Percentiles rank a stretch among this genome's conserved stretches.
phyloP scores from a whole-genome alignment of 2,113 vertebrate species.

The Chiloscyllium plagiosum region DNA sequence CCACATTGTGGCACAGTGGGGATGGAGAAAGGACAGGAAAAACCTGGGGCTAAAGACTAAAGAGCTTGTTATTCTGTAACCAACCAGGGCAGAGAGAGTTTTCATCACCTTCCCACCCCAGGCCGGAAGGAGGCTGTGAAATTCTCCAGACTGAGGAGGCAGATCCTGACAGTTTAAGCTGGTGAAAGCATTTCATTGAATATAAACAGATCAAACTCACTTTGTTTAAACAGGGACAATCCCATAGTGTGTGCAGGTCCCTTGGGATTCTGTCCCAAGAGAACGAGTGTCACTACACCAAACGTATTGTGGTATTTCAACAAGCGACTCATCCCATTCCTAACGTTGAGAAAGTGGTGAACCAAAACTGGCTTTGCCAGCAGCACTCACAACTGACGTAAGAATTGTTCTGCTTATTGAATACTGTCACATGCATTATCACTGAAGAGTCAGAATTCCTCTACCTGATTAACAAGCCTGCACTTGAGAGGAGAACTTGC shows the following conservation, averaged over 20 bases:
- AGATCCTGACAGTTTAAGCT: background rate
- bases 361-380: background rate
- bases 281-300: background rate
- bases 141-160: background rate
- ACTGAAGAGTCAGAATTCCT: background rate
- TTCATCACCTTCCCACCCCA: background rate
- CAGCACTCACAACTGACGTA: background rate
- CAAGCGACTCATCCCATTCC: too few relatives aligned
- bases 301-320: background rate
- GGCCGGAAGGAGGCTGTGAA: background rate
- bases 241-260: background rate
- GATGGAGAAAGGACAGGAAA: too few relatives aligned
- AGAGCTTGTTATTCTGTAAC: background rate
- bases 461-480: background rate
- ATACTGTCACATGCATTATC: background rate
- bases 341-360: background rate
- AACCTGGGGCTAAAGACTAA: background rate
- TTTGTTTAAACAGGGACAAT: background rate
- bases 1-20: too few relatives aligned
- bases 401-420: background rate
- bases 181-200: background rate
- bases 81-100: background rate
- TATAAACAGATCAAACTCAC: background rate
- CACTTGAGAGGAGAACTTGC: background rate
- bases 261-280: background rate